phyloP scores from a whole-genome alignment of 2,113 vertebrate species.

The Patagioenas fasciata region DNA sequence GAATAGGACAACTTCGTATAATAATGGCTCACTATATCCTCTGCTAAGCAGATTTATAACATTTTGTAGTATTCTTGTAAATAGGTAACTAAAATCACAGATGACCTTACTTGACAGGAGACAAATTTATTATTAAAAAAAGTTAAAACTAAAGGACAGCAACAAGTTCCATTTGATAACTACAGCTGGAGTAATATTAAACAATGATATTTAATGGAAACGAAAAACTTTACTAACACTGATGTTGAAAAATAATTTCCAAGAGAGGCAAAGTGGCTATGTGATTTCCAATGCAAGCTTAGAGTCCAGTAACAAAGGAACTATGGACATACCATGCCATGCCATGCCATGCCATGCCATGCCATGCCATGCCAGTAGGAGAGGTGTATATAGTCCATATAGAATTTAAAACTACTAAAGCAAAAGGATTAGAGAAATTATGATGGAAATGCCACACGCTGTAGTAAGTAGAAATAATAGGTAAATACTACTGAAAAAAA shows the following conservation, averaged over 20 bases:
- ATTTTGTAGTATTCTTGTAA: neutral
- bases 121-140: neutral
- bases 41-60: neutral
- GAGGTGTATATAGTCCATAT: neutral
- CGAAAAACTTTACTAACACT: neutral
- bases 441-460: neutral
- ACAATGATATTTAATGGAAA: neutral
- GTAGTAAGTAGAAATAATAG: neutral
- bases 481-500: neutral
- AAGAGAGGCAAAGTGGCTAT: neutral
- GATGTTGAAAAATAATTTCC: neutral
- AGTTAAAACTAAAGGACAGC: neutral
- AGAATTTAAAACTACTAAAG: neutral
- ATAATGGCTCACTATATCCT: neutral
- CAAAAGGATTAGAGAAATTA: neutral
- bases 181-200: neutral
- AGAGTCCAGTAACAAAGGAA: neutral
- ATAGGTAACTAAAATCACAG: neutral
- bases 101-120: neutral
- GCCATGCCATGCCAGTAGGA: neutral
- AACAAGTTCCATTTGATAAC: neutral
- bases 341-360: too few relatives aligned
- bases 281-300: neutral
- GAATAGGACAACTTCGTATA: neutral
- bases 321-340: too few relatives aligned